phyloP scores from a whole-genome alignment of 1,140 invertebrate genomes.

The Whitmania pigra region DNA sequence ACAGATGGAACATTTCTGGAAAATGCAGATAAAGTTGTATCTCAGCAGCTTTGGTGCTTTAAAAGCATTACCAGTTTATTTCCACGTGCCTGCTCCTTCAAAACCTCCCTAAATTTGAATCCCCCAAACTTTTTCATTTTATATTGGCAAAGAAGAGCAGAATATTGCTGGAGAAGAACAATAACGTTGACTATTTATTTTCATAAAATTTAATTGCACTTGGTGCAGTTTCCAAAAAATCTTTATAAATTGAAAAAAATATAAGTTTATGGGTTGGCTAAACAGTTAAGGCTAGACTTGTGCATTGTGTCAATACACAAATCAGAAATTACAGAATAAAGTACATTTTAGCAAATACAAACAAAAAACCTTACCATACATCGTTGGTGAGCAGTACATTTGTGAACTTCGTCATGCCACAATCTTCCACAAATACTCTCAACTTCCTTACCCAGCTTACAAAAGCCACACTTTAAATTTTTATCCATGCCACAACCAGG shows the following conservation, averaged over 20 bases:
- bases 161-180: conserved; percentile 30
- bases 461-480: conserved; percentile 17
- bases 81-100: conserved; percentile 29
- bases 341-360: too few relatives aligned
- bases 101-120: conserved; percentile 28
- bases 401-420: conserved; percentile 17
- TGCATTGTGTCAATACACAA: too few relatives aligned
- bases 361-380: conserved; percentile 10
- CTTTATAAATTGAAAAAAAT: too few relatives aligned
- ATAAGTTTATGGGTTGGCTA: too few relatives aligned
- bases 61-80: conserved; percentile 25
- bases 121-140: conserved; percentile 29
- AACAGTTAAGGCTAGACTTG: too few relatives aligned
- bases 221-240: background rate
- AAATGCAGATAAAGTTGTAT: background rate
- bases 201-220: background rate
- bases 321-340: too few relatives aligned
- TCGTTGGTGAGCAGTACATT: conserved; percentile 16
- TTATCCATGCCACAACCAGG: background rate
- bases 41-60: background rate
- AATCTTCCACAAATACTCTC: conserved; percentile 13
- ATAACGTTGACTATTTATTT: background rate
- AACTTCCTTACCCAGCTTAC: conserved; percentile 15
- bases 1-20: conserved; percentile 27
- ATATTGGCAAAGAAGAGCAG: conserved; percentile 29